Evolutionary conservation across 2,888 invertebrate species (phyloP), one percentile per base, ranked within the genome.

Genomic region (Trissonchulus latispiculum): DNA sequence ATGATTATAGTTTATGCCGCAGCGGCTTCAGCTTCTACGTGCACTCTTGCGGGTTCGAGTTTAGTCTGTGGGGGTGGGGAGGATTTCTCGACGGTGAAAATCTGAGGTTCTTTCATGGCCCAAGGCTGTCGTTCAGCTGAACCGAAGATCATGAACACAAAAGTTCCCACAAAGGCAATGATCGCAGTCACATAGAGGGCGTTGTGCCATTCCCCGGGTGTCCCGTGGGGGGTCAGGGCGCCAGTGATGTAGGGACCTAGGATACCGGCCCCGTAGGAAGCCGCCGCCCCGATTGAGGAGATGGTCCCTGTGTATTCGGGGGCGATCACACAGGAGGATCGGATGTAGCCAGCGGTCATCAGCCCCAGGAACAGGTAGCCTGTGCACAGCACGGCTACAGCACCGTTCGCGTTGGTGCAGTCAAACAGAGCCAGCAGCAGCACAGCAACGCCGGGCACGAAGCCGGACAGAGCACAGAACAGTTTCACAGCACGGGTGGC

Each of bases 161-260:
- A 15, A 23, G 48, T 48, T 8, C 48, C 48, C 8, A 8, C 23
- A 48, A 48, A 23, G 23, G 8, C 48, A 8, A 48, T 48, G 48
- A 23, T 23, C 8, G 8, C 48, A 15, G 48, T 48, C 23, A 48
- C 48, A 48, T 15, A 48, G 23, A 48, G 48, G 48, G 48, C 48
- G 23, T 48, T 48, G 23, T 48, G 48, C 48, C 48, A 48, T 23
- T 23, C 48, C 8, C 48, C 48, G 8, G 48, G 8, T 48, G 48
- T 48, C 15, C 66, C 66, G 28, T 64, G 35, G 32, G 66, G 66
- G 35, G 66, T 64, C n/a, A 64, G 35, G 32, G 66, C 66, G n/a
- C 66, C 66, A n/a, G 66, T 64, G n/a, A 64, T 64, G 66, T 64
- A 64, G 31, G 66, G 66, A n/a, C 8, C 31, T n/a, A n/a, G 28